Base-by-base conservation (phyloP, 2,797 vertebrate genomes). In the Rhinichthys osculus region DNA sequence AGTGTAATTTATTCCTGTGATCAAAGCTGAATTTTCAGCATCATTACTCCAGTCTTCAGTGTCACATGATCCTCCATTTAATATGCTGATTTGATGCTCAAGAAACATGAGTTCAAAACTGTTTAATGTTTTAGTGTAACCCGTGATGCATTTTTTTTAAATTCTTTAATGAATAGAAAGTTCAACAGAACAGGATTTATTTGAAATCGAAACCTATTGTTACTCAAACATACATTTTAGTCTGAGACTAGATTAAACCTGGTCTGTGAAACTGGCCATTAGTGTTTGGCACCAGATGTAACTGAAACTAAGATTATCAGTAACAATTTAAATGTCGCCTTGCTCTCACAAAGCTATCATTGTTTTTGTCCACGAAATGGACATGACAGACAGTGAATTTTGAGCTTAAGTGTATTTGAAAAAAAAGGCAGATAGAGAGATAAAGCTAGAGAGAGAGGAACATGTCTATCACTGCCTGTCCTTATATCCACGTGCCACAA, bases 401-500 rank as follows among this genome's bases (percentile, higher is more conserved):
- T 73, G 76, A 38, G 50, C 27, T 74, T 11, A 67, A 54, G 59
- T 57, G 67, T 21, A 17, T 27, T 77, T 44, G 30, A 2, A 4
- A 7, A 23, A 78, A 67, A 69, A 73, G 64, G 27, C 35, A 69
- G n/a, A 69, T 74, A 11, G 70, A 81, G 14, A 83, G 38, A 86
- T 62, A n/a, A 70, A 35, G 44, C 54, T 0, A 59, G 13, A 33
- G 33, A 30, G 76, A 80, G 62, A 70, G 38, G 59, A 38, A 44
- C 47, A 38, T 69, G 81, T 85, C 82, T 80, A 64, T 77, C 78
- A 83, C 2, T 16, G 52, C 40, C 42, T 81, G 66, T 59, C 50
- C 82, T 86, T 84, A 77, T 72, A 77, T 62, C 70, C 42, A 9
- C 13, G 9, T 78, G 73, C 67, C 54, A 78, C 64, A 85, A 73